Evolutionary conservation across 2,888 invertebrate genomes (phyloP), one percentile per base, ranked within the genome.

Genomic region (Conomelus anceps): DNA sequence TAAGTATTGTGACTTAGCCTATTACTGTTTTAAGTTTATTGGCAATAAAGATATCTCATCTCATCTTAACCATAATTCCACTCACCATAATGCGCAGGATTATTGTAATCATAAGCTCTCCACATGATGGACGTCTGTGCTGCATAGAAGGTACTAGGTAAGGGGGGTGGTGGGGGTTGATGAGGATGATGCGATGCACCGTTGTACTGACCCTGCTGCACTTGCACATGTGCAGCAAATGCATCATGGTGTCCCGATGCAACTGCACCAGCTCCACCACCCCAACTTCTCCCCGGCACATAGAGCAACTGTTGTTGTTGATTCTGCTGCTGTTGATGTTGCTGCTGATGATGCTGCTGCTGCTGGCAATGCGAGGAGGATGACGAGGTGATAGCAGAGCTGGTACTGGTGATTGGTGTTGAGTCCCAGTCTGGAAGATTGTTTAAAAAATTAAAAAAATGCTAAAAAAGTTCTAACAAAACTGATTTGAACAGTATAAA

Each of bases 41-140:
- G 34, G 17, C 11, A 34, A 34, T 34, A 13, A n/a, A n/a, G n/a
- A n/a, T n/a, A n/a, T n/a, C n/a, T n/a, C n/a, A n/a, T n/a, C n/a
- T n/a, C n/a, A n/a, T n/a, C n/a, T n/a, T n/a, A n/a, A n/a, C n/a
- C n/a, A n/a, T n/a, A n/a, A n/a, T n/a, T n/a, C n/a, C n/a, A 88
- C 91, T 89, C 92, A 96, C 97, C 97, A 93, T 97, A 97, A 0
- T 97, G 96, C 0, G 97, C 96, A 22, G 97, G 96, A 88, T 97
- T 95, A 93, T 97, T 97, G 93, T 97, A 96, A 92, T 97, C 97
- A 94, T 97, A 97, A 22, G 95, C 94, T 91, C 97, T 95, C 95
- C 97, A 97, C 95, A 96, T 96, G 92, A 97, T 96, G 93, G 96
- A 96, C 93, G 97, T 97, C 93, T 97, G 97, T 22, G 96, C 95